phyloP scores from a whole-genome alignment of 2,888 invertebrate genomes.

The Anoncus sp. region DNA sequence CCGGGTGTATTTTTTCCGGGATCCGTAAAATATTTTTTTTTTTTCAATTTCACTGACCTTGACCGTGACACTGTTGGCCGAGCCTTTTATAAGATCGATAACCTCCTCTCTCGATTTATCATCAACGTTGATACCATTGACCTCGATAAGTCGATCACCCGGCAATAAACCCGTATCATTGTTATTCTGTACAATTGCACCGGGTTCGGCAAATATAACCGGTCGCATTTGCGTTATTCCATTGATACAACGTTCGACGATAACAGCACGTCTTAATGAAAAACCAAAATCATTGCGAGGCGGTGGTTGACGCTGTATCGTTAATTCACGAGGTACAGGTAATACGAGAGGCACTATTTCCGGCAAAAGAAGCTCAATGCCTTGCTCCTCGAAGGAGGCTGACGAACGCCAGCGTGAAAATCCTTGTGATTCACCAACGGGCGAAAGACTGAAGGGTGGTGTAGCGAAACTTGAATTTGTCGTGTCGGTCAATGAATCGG shows the following conservation, averaged over 20 bases:
- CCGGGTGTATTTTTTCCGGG: too few relatives aligned
- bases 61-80: slow-evolving; percentile 91
- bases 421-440: slow-evolving; percentile 93
- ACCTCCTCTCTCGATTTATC: slow-evolving; percentile 95
- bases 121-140: slow-evolving; percentile 94
- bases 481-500: slow-evolving; percentile 93
- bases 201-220: slow-evolving; percentile 96
- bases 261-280: slow-evolving; percentile 94
- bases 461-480: slow-evolving; percentile 95
- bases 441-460: slow-evolving; percentile 93
- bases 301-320: slow-evolving; percentile 91
- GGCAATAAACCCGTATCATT: slow-evolving; percentile 94
- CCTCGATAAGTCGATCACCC: slow-evolving; percentile 97
- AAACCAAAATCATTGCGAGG: slow-evolving; percentile 97
- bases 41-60: slow-evolving; percentile 86
- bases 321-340: slow-evolving; percentile 90
- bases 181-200: slow-evolving; percentile 87
- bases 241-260: slow-evolving; percentile 88
- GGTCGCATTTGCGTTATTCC: slow-evolving; percentile 86
- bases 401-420: slow-evolving; percentile 92
- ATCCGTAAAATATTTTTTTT: too few relatives aligned
- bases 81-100: slow-evolving; percentile 96
- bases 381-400: slow-evolving; percentile 89
- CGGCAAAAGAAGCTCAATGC: slow-evolving; percentile 88
- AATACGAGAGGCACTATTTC: slow-evolving; percentile 88